These are phyloP conservation scores for Drosophila tristis DNA, from an alignment of 1,140 invertebrate species.

Conservation along the genomic window DNA sequence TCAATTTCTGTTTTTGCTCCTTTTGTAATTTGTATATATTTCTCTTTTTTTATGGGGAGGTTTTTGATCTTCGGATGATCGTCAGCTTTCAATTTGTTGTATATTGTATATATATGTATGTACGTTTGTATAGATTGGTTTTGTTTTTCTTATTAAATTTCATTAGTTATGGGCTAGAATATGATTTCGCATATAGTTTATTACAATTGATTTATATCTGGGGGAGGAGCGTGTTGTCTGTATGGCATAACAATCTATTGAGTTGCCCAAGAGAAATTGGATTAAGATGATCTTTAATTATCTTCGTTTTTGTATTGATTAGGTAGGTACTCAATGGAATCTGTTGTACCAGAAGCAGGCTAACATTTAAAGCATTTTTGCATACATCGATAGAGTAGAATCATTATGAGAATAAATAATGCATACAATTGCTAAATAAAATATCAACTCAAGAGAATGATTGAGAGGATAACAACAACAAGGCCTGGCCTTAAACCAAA, in stretches of 20 bases:
- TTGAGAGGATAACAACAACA: conserved; percentile 53
- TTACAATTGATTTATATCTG: conserved; percentile 56
- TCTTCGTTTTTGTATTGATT: conserved; percentile 53
- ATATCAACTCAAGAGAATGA: conserved; percentile 24
- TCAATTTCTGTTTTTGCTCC: conserved; percentile 38
- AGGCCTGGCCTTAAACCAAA: conserved; percentile 70
- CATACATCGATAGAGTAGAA: conserved; percentile 58
- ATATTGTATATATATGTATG: conserved; percentile 32
- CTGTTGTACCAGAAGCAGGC: conserved; percentile 79
- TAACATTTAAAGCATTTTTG: conserved; percentile 79
- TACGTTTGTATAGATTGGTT: conserved; percentile 38
- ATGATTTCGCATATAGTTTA: conserved; percentile 51
- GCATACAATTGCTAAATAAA: conserved; percentile 31
- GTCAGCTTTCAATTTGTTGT: conserved; percentile 17
- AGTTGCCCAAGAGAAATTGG: conserved; percentile 55
- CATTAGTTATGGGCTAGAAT: conserved; percentile 71
- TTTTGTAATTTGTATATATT: conserved; percentile 39
- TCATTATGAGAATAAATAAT: conserved; percentile 26
- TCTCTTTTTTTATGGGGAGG: conserved; percentile 17
- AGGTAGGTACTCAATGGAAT: conserved; percentile 74
- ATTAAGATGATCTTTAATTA: conserved; percentile 50
- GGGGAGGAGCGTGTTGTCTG: conserved; percentile 3
- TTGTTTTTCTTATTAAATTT: conserved; percentile 59
- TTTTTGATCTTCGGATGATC: conserved; percentile 12
- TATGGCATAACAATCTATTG: conserved; percentile 68